phyloP scores from a whole-genome alignment of 1,140 invertebrate genomes.

The Tetragonula clypearis region DNA sequence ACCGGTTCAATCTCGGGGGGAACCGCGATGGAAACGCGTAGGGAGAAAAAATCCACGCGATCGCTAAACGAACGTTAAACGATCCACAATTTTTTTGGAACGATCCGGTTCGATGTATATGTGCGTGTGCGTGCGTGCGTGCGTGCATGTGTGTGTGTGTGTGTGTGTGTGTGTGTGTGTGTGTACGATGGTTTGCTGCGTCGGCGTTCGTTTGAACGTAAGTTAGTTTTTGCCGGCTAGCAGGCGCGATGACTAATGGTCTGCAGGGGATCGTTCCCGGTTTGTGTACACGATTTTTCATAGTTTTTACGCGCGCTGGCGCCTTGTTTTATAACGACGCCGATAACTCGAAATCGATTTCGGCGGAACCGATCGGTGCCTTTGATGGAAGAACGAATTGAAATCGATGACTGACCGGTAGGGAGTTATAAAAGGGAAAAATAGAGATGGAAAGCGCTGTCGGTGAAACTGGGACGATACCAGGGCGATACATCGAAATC shows the following conservation, averaged over 20 bases:
- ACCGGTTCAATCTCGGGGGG: not conserved
- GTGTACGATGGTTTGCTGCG: not conserved
- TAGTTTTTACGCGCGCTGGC: slow-evolving; percentile 57
- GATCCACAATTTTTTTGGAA: slow-evolving; percentile 47
- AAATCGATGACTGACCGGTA: slow-evolving; percentile 51
- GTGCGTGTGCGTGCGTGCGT: too few relatives aligned
- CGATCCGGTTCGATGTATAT: too few relatives aligned
- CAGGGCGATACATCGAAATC: not conserved
- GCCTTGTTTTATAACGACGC: slow-evolving; percentile 52
- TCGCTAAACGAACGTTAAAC: slow-evolving; percentile 36
- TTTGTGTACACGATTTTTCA: slow-evolving; percentile 70
- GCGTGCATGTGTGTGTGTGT: not conserved
- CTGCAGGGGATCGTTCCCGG: slow-evolving; percentile 56
- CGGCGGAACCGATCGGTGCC: slow-evolving; percentile 10
- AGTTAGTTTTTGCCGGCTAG: slow-evolving; percentile 67
- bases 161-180: too few relatives aligned
- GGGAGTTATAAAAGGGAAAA: slow-evolving; percentile 16
- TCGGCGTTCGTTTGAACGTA: slow-evolving; percentile 48
- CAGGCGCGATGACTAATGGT: slow-evolving; percentile 69
- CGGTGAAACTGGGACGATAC: not conserved
- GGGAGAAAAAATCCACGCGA: too few relatives aligned
- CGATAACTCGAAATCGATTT: slow-evolving; percentile 67
- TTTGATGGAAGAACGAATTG: slow-evolving; percentile 55
- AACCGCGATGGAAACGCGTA: not conserved
- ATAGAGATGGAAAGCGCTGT: not conserved